phyloP scores from a whole-genome alignment of 2,888 invertebrate genomes.

The Chrysolina americana region DNA sequence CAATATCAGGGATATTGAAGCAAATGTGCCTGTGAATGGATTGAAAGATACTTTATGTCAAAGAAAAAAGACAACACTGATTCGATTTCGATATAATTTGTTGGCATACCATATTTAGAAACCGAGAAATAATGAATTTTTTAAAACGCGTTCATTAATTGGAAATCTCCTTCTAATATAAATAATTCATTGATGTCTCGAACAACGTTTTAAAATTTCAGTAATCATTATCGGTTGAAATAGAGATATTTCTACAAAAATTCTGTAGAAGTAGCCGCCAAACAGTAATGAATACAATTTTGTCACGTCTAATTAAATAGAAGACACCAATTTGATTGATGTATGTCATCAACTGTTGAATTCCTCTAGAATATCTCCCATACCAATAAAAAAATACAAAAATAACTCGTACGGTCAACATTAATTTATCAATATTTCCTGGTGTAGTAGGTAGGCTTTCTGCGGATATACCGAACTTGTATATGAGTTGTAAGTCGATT shows the following conservation, averaged over 20 bases:
- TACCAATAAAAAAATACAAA: constrained; percentile 26
- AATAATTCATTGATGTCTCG: no score
- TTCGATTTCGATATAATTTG: no score
- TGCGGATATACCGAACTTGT: constrained; percentile 29
- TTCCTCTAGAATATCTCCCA: constrained; percentile 40
- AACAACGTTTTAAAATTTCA: no score
- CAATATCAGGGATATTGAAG: not conserved
- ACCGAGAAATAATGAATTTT: no score
- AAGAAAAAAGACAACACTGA: no score
- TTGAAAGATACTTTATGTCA: no score
- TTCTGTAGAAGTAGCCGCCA: not conserved
- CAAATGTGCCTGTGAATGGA: no score
- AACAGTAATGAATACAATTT: constrained; percentile 14
- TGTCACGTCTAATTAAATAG: constrained; percentile 23
- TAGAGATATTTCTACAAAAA: not conserved
- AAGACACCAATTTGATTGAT: constrained; percentile 40
- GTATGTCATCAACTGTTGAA: constrained; percentile 39
- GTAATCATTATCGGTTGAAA: not conserved
- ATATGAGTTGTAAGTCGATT: constrained; percentile 19
- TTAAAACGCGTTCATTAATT: no score
- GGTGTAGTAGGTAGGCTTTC: constrained; percentile 31
- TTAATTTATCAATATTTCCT: constrained; percentile 43
- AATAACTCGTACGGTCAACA: constrained; percentile 36
- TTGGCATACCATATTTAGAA: no score
- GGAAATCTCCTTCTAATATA: no score